Evolutionary conservation across 2,113 vertebrate genomes (phyloP).

Genomic region (Tragelaphus strepsiceros): DNA sequence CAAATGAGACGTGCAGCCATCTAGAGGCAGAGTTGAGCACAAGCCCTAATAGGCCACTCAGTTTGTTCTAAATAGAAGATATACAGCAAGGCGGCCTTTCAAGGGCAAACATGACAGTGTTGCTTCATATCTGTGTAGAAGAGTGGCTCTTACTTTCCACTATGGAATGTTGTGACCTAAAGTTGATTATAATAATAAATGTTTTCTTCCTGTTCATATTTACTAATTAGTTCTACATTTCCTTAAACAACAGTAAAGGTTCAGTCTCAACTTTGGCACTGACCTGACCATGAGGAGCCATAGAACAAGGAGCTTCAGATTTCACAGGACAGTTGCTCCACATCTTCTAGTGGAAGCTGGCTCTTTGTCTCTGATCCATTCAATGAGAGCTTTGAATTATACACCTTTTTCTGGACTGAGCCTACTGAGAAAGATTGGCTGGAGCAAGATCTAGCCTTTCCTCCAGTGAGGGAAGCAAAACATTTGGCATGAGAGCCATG

Average conservation of each 20-base stretch:
- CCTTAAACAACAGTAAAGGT: constrained; percentile 78
- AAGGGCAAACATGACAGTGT: constrained; percentile 65
- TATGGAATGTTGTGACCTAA: constrained; percentile 70
- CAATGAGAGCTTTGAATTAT: constrained; percentile 89
- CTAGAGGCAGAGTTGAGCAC: neutral
- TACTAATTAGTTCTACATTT: constrained; percentile 76
- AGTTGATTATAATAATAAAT: constrained; percentile 65
- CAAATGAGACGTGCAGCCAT: constrained; percentile 63
- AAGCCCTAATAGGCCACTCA: neutral
- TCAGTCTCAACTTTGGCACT: constrained; percentile 79
- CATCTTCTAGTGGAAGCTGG: constrained; percentile 84
- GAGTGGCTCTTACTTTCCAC: constrained; percentile 58
- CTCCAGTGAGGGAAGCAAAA: constrained; percentile 86
- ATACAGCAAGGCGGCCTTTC: constrained; percentile 65
- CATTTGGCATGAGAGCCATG: constrained; percentile 92
- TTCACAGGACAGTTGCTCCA: constrained; percentile 85
- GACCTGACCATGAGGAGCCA: neutral
- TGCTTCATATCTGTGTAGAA: constrained; percentile 70
- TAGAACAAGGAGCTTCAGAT: constrained; percentile 42
- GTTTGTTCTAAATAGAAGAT: constrained; percentile 73
- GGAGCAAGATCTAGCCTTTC: constrained; percentile 85
- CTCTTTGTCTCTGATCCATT: constrained; percentile 85
- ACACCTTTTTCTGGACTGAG: constrained; percentile 78
- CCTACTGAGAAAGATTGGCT: constrained; percentile 84
- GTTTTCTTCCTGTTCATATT: constrained; percentile 68